Evolutionary conservation across 1,140 invertebrate genomes (phyloP), one percentile per base, ranked within the genome.

Genomic region (Epicauta chinensis): DNA sequence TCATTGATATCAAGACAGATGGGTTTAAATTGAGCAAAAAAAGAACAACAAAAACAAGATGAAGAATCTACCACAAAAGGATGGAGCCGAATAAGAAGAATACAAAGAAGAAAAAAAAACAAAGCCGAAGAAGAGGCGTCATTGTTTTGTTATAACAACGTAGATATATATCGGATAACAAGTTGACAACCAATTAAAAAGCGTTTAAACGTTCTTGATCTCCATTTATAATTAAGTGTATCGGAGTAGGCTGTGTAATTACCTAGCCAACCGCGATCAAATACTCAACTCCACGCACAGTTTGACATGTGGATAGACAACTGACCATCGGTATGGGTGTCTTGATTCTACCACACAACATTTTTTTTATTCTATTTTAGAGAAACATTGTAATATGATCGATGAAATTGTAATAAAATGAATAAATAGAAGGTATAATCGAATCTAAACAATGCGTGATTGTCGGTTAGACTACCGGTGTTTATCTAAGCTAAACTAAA

Each of bases 181-280:
- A 56, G 61, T 63, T 61, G 61, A 63, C 61, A 63, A 56, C 59
- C 61, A 63, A 63, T 63, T 63, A 63, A 63, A 63, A 63, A 63
- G 42, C 61, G 56, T 63, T 63, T 61, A 63, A 60, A 56, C 46
- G 23, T 23, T 34, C 35, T 52, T 56, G 59, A 61, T 60, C 59
- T 61, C 51, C 53, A 54, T 56, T 61, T 59, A 55, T 61, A 61
- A 59, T 61, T 61, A 63, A 59, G 59, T 63, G 58, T 62, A 60
- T 60, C 61, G 55, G 58, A 60, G 61, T 53, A 60, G 53, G 58
- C 52, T 46, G 51, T 51, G 53, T 58, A 59, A 60, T 23, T 23
- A 23, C 7, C 58, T 51, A 49, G 53, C 58, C 47, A 55, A 55
- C 55, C 56, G 51, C 54, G 53, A 61, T 63, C 59, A 48, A 51